Conservation (phyloP, 2,888 invertebrate genomes). For the Nemotelus nigrinus region DNA sequence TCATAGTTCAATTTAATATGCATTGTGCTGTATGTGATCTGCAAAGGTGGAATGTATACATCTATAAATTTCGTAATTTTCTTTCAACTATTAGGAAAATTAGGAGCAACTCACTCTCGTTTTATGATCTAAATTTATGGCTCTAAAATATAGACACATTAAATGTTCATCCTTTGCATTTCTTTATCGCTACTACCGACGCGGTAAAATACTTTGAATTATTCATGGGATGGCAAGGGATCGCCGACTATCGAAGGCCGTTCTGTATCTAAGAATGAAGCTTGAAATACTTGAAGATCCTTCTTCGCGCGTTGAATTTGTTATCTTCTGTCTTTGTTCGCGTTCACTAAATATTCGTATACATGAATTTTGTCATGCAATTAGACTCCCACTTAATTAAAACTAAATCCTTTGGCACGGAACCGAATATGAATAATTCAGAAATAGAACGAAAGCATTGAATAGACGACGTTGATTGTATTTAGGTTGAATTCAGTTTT, state of each 20-base stretch:
- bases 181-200: no score
- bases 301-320: background rate
- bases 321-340: background rate
- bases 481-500: no score
- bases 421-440: slow-evolving; percentile 47
- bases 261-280: slow-evolving; percentile 10
- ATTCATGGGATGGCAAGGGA: slow-evolving; percentile 20
- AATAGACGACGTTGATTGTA: background rate
- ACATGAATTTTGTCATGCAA: slow-evolving; percentile 46
- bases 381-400: slow-evolving; percentile 47
- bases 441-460: slow-evolving; percentile 10
- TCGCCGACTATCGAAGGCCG: slow-evolving; percentile 8
- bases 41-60: no score
- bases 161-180: no score
- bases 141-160: no score
- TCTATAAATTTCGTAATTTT: no score
- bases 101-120: no score
- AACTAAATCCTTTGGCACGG: slow-evolving; percentile 47
- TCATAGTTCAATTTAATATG: no score
- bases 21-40: no score
- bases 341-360: background rate
- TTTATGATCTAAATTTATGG: no score
- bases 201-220: background rate
- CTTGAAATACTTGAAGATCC: background rate
- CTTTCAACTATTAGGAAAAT: no score